Conservation (phyloP, 2,797 vertebrate genomes). For the Otus scops region DNA sequence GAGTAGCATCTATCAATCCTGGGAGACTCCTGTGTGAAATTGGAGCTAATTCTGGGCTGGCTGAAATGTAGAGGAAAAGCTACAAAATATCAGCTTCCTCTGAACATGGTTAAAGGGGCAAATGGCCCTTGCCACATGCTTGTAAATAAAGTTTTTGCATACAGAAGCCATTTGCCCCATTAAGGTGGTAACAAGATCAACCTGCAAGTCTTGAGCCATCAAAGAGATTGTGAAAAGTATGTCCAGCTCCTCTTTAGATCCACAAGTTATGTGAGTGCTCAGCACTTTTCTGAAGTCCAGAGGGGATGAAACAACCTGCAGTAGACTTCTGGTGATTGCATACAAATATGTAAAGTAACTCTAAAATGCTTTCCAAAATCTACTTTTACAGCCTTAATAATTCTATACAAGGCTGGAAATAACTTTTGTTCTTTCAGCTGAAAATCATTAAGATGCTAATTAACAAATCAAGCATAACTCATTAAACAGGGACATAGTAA, state of each 20-base stretch:
- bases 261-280: not conserved
- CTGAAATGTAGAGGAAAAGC: not conserved
- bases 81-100: not conserved
- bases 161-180: too few relatives aligned
- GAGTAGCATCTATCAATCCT: not conserved
- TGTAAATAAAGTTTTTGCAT: too few relatives aligned
- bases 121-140: not conserved
- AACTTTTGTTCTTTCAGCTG: not conserved
- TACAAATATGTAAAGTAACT: not conserved
- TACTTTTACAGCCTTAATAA: not conserved
- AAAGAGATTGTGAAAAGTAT: not conserved
- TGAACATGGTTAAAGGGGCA: not conserved
- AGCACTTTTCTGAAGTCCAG: not conserved
- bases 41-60: not conserved
- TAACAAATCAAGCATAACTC: conserved; percentile 13
- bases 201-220: not conserved
- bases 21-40: not conserved
- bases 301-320: not conserved
- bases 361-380: not conserved
- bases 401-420: not conserved
- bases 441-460: conserved; percentile 29
- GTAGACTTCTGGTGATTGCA: not conserved
- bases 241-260: not conserved
- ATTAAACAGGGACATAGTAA: not conserved
- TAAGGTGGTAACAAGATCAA: not conserved